Conservation (phyloP, 2,113 vertebrate species). For the Corythoichthys intestinalis region DNA sequence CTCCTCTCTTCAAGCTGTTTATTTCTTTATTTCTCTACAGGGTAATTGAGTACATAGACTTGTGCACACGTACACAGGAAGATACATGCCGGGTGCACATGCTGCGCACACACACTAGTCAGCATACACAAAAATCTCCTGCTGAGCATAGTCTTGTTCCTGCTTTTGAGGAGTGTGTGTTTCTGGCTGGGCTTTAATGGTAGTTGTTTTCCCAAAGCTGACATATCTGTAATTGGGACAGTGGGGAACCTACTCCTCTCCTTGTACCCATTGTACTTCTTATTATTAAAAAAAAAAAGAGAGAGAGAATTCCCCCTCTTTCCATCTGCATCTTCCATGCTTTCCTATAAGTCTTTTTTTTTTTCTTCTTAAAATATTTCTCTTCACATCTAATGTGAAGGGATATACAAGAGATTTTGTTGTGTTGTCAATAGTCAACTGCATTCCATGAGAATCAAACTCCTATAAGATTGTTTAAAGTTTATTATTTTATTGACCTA, state of each 20-base stretch:
- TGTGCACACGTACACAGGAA: constrained; percentile 49
- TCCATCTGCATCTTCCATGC: neutral
- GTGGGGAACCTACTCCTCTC: constrained; percentile 40
- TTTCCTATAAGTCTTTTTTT: neutral
- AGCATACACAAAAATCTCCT: constrained; percentile 36
- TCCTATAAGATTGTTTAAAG: too few species aligned
- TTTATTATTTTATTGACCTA: too few species aligned
- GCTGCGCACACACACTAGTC: constrained; percentile 21
- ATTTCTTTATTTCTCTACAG: constrained; percentile 50
- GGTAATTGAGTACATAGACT: constrained; percentile 60
- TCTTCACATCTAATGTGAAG: neutral
- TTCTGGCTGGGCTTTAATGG: constrained; percentile 61
- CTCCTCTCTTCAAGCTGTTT: constrained; percentile 19
- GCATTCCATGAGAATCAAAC: too few species aligned
- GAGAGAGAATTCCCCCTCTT: constrained; percentile 12
- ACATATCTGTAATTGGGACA: constrained; percentile 65
- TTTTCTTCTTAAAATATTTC: neutral
- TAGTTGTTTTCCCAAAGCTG: constrained; percentile 54
- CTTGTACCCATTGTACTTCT: constrained; percentile 19
- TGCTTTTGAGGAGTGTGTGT: constrained; percentile 53
- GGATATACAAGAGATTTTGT: too few species aligned
- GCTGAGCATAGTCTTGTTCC: constrained; percentile 53
- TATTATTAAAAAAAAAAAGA: constrained; percentile 20
- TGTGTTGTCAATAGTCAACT: too few species aligned
- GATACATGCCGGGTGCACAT: constrained; percentile 26